These are phyloP conservation scores for Dicentrarchus labrax DNA, from an alignment of 2,113 vertebrate species.

Conservation along the genomic window DNA sequence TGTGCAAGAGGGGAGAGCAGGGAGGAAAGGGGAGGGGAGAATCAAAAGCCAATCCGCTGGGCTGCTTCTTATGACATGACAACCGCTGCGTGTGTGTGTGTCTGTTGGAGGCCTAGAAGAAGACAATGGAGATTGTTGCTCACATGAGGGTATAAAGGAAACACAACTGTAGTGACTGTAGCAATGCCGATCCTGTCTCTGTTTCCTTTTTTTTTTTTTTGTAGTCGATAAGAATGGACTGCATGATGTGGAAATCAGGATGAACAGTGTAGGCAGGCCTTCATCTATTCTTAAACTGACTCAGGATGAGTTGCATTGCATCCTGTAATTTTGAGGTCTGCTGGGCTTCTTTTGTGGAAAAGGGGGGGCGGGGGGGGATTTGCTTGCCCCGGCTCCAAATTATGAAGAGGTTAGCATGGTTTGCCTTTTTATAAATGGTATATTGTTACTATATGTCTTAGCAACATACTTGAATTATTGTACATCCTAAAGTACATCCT, in stretches of 20 bases:
- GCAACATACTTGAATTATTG: not conserved
- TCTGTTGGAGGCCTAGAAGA: no score
- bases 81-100: conserved; percentile 37
- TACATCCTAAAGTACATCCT: no score
- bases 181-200: conserved; percentile 59
- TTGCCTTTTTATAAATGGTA: not conserved
- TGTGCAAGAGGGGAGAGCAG: conserved; percentile 66
- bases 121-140: no score
- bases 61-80: conserved; percentile 70
- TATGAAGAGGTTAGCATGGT: not conserved
- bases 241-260: conserved; percentile 53
- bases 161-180: conserved; percentile 62
- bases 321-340: conserved; percentile 73
- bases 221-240: conserved; percentile 36
- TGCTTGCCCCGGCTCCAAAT: conserved; percentile 13
- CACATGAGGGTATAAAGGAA: conserved; percentile 63
- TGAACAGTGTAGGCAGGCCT: conserved; percentile 51
- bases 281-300: conserved; percentile 69
- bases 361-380: conserved; percentile 3
- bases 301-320: conserved; percentile 68
- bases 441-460: not conserved
- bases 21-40: conserved; percentile 72
- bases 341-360: conserved; percentile 37
- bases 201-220: conserved; percentile 42
- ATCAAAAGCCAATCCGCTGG: conserved; percentile 76